Base-by-base conservation (phyloP, 1,140 invertebrate species). In the Drosophila tani region DNA sequence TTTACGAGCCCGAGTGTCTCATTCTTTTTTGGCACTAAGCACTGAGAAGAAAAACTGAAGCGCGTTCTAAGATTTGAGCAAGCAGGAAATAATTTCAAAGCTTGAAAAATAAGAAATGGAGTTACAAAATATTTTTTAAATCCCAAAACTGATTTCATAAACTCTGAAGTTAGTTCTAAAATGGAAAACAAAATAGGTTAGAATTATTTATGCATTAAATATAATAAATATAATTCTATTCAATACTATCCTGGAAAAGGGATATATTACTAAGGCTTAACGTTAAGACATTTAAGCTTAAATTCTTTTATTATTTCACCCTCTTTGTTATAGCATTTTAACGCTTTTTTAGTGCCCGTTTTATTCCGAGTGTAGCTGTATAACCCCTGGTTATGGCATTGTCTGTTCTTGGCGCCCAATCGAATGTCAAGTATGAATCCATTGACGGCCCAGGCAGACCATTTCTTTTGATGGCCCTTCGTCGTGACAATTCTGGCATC, bases 371-470 rank as follows among this genome's bases (percentile, higher is more conserved):
- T 55, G 51, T 38, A 38, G 0, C 19, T 1, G 19, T 11, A 24
- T n/a, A 56, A 53, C 38, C 53, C 27, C 43, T 46, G 41, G 27
- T 32, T 66, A 29, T 47, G 41, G 41, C 32, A 11, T 38, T 53
- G 32, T 64, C 32, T 55, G 53, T 84, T 77, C 67, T 78, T 63
- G 78, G 59, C 56, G 69, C 60, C 74, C 80, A 90, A 88, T 76
- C 81, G 79, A 84, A 90, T 82, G 85, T 90, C 85, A 88, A 88
- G 85, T 88, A 74, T 88, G 81, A 90, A 90, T 88, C 82, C 85
- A 88, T 88, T 88, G 74, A 84, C 75, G 84, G 86, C 75, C 75
- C 56, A 58, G 66, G 59, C 66, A 67, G 32, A 73, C 65, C 81
- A 84, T 78, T 87, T 80, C 73, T 81, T 77, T 84, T 80, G 67